Conservation (phyloP, 2,113 vertebrate genomes). For the Triplophysa dalaica region DNA sequence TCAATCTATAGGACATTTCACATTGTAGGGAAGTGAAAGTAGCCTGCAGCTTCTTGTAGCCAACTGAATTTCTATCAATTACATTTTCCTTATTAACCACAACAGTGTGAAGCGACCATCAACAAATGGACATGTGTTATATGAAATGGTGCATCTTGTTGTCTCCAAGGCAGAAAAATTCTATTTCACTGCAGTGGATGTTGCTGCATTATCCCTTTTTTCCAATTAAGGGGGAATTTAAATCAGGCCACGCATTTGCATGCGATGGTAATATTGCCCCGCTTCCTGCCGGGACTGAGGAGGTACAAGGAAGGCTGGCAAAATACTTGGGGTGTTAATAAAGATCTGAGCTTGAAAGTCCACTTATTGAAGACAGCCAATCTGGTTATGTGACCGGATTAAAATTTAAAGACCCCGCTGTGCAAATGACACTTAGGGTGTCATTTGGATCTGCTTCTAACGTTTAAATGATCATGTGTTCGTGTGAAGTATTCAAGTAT, state of each 20-base stretch:
- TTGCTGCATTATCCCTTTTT: background rate
- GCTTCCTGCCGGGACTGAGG: constrained; percentile 1
- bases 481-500: background rate
- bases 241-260: constrained; percentile 34
- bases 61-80: constrained; percentile 4
- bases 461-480: constrained; percentile 1
- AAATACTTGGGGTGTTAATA: constrained; percentile 13
- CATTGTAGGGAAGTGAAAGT: background rate
- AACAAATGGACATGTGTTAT: constrained; percentile 33
- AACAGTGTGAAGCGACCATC: constrained; percentile 21
- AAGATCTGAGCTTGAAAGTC: background rate
- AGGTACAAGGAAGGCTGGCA: constrained; percentile 22
- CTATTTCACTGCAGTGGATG: background rate
- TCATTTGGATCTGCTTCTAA: constrained; percentile 3
- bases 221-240: constrained; percentile 40
- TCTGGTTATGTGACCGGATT: constrained; percentile 4
- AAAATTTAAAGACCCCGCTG: background rate
- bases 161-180: background rate
- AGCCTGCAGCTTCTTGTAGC: background rate
- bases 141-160: constrained; percentile 16
- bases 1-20: constrained; percentile 8
- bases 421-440: background rate
- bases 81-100: constrained; percentile 36
- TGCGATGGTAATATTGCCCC: constrained; percentile 1
- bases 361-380: constrained; percentile 14